Percentiles rank a stretch among this genome's conserved stretches.
These are phyloP conservation scores for Ptyas mucosa DNA, from an alignment of 2,113 vertebrate genomes.

Conservation along the genomic window DNA sequence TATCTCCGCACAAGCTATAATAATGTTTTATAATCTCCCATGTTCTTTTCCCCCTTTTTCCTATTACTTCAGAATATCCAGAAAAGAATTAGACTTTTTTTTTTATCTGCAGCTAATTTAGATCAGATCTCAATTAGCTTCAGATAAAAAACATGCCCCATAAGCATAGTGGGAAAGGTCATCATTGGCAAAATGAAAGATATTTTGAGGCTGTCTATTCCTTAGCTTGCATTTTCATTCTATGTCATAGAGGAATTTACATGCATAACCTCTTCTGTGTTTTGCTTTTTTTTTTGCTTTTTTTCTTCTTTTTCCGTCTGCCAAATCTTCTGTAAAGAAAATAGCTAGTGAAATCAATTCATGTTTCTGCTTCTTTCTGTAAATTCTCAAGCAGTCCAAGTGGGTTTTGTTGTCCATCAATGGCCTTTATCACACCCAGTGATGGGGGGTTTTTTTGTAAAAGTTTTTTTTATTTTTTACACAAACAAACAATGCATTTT, in stretches of 20 bases:
- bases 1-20: background rate
- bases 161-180: background rate
- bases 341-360: background rate
- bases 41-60: background rate
- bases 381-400: background rate
- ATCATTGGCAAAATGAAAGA: background rate
- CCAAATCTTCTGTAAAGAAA: background rate
- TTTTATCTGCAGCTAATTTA: background rate
- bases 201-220: background rate
- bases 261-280: background rate
- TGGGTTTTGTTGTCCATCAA: background rate
- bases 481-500: no score
- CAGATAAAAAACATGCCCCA: background rate
- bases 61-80: background rate
- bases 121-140: background rate
- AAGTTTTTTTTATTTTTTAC: no score
- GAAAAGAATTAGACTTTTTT: background rate
- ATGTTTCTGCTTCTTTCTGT: background rate
- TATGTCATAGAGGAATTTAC: background rate
- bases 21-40: background rate
- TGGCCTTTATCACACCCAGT: background rate
- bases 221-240: background rate
- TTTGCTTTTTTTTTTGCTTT: background rate
- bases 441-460: no score
- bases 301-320: background rate